These are phyloP conservation scores for Chelonoidis abingdonii DNA, from an alignment of 2,113 vertebrate genomes.

Conservation along the genomic window DNA sequence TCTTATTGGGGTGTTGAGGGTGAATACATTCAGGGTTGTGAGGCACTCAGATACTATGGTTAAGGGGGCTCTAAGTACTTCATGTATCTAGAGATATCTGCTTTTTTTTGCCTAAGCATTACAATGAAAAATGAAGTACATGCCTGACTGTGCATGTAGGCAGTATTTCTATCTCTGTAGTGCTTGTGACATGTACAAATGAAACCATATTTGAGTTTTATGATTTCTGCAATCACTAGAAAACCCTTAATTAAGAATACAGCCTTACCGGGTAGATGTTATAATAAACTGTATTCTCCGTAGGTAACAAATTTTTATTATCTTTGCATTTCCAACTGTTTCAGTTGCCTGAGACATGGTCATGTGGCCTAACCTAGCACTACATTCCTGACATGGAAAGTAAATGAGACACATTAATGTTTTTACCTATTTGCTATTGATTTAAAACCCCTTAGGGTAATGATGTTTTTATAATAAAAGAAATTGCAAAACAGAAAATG, in stretches of 20 bases:
- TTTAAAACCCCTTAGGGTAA: not conserved
- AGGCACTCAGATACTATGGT: no score
- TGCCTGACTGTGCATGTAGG: constrained; percentile 51
- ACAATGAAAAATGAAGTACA: constrained; percentile 27
- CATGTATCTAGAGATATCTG: not conserved
- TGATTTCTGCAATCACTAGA: constrained; percentile 15
- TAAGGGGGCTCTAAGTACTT: not conserved
- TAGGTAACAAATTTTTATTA: constrained; percentile 1
- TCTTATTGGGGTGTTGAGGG: not conserved
- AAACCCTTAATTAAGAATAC: not conserved
- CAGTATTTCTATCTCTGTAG: constrained; percentile 37
- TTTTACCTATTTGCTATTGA: not conserved
- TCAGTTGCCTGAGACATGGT: not conserved
- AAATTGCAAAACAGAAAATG: not conserved
- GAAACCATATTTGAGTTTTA: not conserved
- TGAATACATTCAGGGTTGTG: not conserved
- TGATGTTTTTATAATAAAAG: not conserved
- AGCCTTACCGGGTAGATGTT: not conserved
- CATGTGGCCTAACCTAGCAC: not conserved
- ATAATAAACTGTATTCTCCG: not conserved
- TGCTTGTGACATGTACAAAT: constrained; percentile 2
- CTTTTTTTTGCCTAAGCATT: not conserved
- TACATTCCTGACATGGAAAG: not conserved
- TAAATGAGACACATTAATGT: not conserved
- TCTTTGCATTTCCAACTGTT: not conserved